phyloP scores from a whole-genome alignment of 2,113 vertebrate species.

The Vombatus ursinus region DNA sequence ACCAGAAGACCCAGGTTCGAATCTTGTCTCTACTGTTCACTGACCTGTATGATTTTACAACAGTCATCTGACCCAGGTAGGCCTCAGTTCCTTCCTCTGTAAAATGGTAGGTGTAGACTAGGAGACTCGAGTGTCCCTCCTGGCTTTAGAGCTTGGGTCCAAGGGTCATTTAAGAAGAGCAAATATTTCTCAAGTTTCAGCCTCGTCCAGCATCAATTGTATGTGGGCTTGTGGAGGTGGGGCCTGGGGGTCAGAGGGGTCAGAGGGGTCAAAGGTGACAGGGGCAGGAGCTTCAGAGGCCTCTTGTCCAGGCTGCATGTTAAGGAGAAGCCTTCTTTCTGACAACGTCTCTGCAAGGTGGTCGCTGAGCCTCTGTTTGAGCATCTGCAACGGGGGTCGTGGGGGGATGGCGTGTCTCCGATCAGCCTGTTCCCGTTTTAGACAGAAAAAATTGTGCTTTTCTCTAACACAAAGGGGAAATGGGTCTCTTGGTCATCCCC shows the following conservation, averaged over 20 bases:
- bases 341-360: not conserved
- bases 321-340: not conserved
- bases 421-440: not conserved
- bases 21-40: not conserved
- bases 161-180: not conserved
- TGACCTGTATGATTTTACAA: not conserved
- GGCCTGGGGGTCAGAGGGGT: not conserved
- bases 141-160: not conserved
- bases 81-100: not conserved
- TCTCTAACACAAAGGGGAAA: not conserved
- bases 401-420: too few relatives aligned
- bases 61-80: not conserved
- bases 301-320: not conserved
- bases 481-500: not conserved
- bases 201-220: too few relatives aligned
- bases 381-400: not conserved
- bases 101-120: not conserved
- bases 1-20: not conserved
- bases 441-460: not conserved
- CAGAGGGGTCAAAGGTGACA: not conserved
- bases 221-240: not conserved
- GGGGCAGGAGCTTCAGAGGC: not conserved
- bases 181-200: not conserved
- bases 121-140: too few relatives aligned
- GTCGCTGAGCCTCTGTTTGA: too few relatives aligned